phyloP scores from a whole-genome alignment of 2,797 vertebrate species.

The Pseudomugil gertrudae region DNA sequence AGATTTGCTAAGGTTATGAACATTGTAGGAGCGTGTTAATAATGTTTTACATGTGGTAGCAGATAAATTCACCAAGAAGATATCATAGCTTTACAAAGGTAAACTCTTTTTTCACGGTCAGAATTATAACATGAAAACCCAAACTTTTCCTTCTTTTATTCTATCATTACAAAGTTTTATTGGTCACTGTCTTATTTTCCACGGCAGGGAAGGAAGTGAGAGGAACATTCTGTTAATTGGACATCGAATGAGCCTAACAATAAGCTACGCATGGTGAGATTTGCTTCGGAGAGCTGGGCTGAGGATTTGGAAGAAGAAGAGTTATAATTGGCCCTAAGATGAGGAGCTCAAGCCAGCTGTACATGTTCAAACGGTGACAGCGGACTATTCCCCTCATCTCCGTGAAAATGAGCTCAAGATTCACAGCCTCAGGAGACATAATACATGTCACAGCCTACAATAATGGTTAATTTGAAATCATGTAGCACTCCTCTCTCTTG shows the following conservation, averaged over 20 bases:
- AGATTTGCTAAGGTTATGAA: conserved; percentile 31
- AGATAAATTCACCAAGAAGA: conserved; percentile 21
- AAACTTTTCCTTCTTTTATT: conserved; percentile 25
- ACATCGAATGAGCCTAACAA: conserved; percentile 74
- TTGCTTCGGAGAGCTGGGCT: conserved; percentile 68
- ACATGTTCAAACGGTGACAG: conserved; percentile 75
- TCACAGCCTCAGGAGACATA: conserved; percentile 69
- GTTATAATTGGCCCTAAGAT: conserved; percentile 81
- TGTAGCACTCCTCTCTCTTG: conserved; percentile 71
- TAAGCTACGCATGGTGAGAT: conserved; percentile 72
- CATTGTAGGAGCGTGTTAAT: conserved; percentile 22
- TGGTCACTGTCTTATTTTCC: conserved; percentile 61
- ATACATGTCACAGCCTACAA: conserved; percentile 76
- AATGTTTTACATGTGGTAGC: conserved; percentile 16
- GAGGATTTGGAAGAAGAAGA: conserved; percentile 74
- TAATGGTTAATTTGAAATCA: conserved; percentile 77
- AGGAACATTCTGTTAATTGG: conserved; percentile 83
- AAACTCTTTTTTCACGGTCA: conserved; percentile 11
- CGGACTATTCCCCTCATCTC: conserved; percentile 76
- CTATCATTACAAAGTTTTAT: conserved; percentile 48
- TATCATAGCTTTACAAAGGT: conserved; percentile 17
- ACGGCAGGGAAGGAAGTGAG: conserved; percentile 34
- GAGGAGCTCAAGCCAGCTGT: conserved; percentile 77
- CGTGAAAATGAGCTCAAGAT: conserved; percentile 82
- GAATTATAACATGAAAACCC: conserved; percentile 31